These are phyloP conservation scores for Ophraella communa DNA, from an alignment of 2,888 invertebrate species.

Conservation along the genomic window DNA sequence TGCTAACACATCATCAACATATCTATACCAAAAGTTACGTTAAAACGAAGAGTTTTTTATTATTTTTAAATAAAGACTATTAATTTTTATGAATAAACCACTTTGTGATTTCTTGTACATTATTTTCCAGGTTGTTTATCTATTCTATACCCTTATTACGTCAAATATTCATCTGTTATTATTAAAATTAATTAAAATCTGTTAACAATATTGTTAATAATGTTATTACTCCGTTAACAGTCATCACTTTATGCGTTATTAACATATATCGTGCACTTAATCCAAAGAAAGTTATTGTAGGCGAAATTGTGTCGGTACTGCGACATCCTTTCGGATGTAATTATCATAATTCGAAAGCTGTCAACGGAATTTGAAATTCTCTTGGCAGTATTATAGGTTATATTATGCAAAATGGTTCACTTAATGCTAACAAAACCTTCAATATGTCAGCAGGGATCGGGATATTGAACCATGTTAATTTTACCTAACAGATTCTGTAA, in stretches of 20 bases:
- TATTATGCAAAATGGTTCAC: slow-evolving; percentile 10
- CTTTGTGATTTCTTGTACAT: no score
- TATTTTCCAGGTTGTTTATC: no score
- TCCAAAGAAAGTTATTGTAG: neutral
- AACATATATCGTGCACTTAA: neutral
- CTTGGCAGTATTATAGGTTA: slow-evolving; percentile 7
- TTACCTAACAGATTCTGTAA: no score
- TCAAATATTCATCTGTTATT: no score
- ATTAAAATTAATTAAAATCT: no score
- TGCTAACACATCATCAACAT: no score
- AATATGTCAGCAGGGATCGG: slow-evolving; percentile 7
- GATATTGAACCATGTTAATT: no score
- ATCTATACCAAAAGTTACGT: no score
- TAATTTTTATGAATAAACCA: no score
- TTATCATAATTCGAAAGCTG: slow-evolving; percentile 22
- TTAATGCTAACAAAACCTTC: slow-evolving; percentile 13
- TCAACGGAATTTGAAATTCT: slow-evolving; percentile 21
- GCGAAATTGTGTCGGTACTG: neutral
- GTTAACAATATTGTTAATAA: neutral
- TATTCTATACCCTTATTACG: no score
- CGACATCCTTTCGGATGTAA: neutral
- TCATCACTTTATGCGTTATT: neutral
- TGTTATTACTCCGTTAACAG: neutral
- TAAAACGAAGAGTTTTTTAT: no score
- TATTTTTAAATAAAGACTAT: no score